These are phyloP conservation scores for Sycophila sp. DNA, from an alignment of 1,140 invertebrate species.

Conservation along the genomic window DNA sequence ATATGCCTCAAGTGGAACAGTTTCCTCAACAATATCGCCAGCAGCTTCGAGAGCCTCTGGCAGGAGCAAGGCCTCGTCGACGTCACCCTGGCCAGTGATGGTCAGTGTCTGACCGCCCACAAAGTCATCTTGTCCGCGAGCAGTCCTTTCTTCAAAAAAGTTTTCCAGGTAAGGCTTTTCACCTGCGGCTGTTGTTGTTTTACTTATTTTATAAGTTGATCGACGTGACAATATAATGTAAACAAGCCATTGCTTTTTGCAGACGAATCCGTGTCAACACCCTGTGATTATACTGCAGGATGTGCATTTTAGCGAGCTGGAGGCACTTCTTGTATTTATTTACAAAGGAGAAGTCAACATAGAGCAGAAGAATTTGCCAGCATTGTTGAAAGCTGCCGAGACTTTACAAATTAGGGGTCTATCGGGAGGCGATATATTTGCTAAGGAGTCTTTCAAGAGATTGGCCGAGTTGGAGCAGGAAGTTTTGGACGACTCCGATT, in stretches of 20 bases:
- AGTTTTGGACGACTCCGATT: constrained; percentile 39
- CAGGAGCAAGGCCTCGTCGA: constrained; percentile 76
- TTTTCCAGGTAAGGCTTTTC: constrained; percentile 71
- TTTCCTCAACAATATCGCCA: constrained; percentile 72
- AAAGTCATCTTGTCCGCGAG: constrained; percentile 79
- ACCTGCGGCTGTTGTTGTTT: not conserved
- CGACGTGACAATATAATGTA: too few relatives aligned
- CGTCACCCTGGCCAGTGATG: constrained; percentile 77
- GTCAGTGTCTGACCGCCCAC: constrained; percentile 75
- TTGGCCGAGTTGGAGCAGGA: constrained; percentile 51
- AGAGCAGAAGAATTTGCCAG: constrained; percentile 72
- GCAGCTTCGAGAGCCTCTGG: constrained; percentile 72
- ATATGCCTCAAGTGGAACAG: constrained; percentile 77
- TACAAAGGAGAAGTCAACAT: constrained; percentile 77
- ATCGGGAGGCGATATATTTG: constrained; percentile 65
- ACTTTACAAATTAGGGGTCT: constrained; percentile 73
- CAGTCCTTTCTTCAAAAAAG: constrained; percentile 76
- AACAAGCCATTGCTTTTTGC: constrained; percentile 55
- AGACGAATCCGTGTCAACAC: constrained; percentile 75
- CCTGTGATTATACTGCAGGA: constrained; percentile 76
- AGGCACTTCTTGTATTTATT: constrained; percentile 72
- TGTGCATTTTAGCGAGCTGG: constrained; percentile 71
- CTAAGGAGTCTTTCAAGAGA: constrained; percentile 58
- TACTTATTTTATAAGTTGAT: not conserved
- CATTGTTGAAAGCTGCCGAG: constrained; percentile 72